Evolutionary conservation across 2,888 invertebrate genomes (phyloP).

Genomic region (Lypha dubia): DNA sequence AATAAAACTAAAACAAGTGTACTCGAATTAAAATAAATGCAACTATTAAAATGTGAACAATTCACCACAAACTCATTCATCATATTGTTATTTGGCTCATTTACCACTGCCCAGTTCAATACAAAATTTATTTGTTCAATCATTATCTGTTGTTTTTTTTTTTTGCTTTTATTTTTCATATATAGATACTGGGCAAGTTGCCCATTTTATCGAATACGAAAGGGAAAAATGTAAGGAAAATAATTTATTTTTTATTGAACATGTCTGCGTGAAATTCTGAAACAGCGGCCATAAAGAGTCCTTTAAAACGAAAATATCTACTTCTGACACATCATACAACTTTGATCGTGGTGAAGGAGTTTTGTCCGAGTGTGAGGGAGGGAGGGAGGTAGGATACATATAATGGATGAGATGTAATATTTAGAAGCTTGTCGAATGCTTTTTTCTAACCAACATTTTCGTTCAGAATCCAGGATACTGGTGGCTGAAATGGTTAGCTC

Average conservation of each 20-base stretch:
- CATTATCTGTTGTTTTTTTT: constrained; percentile 14
- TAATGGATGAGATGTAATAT: background rate
- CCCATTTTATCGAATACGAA: constrained; percentile 23
- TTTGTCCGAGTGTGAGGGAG: background rate
- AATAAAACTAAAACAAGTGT: constrained; percentile 1
- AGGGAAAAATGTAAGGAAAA: background rate
- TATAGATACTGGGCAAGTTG: constrained; percentile 43
- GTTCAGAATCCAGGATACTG: no score
- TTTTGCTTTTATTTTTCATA: background rate
- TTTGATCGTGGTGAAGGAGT: background rate
- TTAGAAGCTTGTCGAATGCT: no score
- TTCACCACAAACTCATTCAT: constrained; percentile 35
- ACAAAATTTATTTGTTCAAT: constrained; percentile 29
- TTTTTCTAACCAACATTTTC: no score
- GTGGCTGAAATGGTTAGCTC: no score
- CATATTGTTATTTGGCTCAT: constrained; percentile 39
- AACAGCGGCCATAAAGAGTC: background rate
- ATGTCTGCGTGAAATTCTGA: background rate
- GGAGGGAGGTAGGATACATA: no score
- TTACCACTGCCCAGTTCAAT: constrained; percentile 26
- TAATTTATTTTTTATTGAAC: constrained; percentile 6
- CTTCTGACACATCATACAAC: background rate
- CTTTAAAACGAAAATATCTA: background rate
- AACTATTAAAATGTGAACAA: constrained; percentile 40
- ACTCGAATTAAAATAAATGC: constrained; percentile 28